These are phyloP conservation scores for Blomia tropicalis DNA, from an alignment of 2,888 invertebrate genomes.

Conservation along the genomic window DNA sequence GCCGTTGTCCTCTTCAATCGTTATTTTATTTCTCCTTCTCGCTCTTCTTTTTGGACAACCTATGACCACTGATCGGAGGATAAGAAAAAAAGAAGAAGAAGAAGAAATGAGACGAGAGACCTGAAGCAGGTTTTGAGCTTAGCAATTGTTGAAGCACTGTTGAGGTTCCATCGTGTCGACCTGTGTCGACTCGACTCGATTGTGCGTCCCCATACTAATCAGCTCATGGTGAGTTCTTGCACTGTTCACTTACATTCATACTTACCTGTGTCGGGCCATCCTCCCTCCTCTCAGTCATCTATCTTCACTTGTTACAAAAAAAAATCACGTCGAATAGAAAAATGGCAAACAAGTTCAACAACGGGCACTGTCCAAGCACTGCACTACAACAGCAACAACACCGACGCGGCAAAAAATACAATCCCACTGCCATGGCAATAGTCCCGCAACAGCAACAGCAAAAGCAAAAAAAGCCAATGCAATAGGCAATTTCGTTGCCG, in stretches of 20 bases:
- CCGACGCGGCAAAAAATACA: background rate
- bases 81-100: background rate
- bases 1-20: background rate
- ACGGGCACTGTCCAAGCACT: too few relatives aligned
- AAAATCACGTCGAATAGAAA: too few relatives aligned
- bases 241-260: background rate
- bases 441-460: background rate
- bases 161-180: too few relatives aligned
- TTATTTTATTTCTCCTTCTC: background rate
- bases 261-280: conserved; percentile 4
- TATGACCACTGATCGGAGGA: conserved; percentile 8
- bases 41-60: background rate
- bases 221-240: background rate
- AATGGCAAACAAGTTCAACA: too few relatives aligned
- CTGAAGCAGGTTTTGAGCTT: conserved; percentile 4
- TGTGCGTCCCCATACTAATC: too few relatives aligned
- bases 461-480: background rate
- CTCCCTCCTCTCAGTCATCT: conserved; percentile 7
- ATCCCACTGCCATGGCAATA: background rate
- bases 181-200: too few relatives aligned
- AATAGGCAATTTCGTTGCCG: conserved; percentile 10
- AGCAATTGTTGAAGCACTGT: too few relatives aligned
- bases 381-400: background rate
- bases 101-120: background rate
- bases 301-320: conserved; percentile 9